Percentiles rank a stretch among this genome's conserved stretches.
phyloP scores from a whole-genome alignment of 2,888 invertebrate genomes.

The Meteorus cinctellus region DNA sequence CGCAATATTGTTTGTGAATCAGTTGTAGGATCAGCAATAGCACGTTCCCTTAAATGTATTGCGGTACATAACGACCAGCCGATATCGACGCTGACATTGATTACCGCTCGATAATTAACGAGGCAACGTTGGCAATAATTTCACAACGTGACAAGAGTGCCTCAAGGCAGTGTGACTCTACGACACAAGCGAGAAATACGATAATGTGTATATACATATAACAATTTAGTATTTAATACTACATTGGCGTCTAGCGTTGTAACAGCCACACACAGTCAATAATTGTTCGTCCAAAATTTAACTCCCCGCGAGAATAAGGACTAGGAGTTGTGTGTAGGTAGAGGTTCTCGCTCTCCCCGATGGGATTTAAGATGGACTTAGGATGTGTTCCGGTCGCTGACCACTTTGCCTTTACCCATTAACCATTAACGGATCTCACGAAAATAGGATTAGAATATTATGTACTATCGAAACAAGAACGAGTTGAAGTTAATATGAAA shows the following conservation, averaged over 20 bases:
- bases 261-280: conserved; percentile 59
- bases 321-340: conserved; percentile 47
- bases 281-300: conserved; percentile 69
- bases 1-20: not conserved
- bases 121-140: conserved; percentile 51
- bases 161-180: conserved; percentile 44
- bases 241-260: not conserved
- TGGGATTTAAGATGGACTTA: conserved; percentile 73
- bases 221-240: too few relatives aligned
- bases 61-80: conserved; percentile 13
- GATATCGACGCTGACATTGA: conserved; percentile 56
- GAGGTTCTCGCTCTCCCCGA: conserved; percentile 51
- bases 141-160: conserved; percentile 41
- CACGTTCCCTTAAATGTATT: not conserved
- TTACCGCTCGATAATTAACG: conserved; percentile 61
- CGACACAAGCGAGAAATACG: not conserved
- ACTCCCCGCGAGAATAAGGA: conserved; percentile 62
- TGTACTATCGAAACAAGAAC: not conserved
- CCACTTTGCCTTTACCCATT: conserved; percentile 73
- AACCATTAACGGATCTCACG: conserved; percentile 73
- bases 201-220: conserved; percentile 19
- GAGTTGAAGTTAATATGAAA: not conserved
- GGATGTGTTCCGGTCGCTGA: conserved; percentile 73
- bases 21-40: not conserved
- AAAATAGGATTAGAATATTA: conserved; percentile 71